Evolutionary conservation across 2,113 vertebrate species (phyloP).

Genomic region (Chauna torquata): DNA sequence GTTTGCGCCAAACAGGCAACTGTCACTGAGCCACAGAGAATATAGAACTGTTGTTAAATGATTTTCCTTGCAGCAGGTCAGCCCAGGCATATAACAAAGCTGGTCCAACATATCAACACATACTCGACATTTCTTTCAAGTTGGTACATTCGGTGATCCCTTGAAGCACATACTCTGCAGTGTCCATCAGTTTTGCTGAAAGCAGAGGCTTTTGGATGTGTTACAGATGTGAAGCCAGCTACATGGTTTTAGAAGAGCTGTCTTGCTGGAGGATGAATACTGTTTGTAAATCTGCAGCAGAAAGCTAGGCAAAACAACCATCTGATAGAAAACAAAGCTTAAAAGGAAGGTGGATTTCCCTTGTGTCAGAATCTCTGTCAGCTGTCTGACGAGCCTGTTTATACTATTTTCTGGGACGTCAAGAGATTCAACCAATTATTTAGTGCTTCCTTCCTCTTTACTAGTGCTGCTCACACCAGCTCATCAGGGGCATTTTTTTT

Average conservation of each 20-base stretch:
- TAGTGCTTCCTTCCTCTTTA: neutral
- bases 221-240: neutral
- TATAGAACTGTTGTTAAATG: neutral
- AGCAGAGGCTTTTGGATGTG: neutral
- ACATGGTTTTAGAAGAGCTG: neutral
- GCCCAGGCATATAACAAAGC: neutral
- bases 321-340: neutral
- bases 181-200: neutral
- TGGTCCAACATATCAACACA: neutral
- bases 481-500: neutral
- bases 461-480: neutral
- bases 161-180: neutral
- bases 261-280: neutral
- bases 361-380: neutral
- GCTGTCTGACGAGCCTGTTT: neutral
- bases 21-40: neutral
- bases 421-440: neutral
- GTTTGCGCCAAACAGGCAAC: neutral
- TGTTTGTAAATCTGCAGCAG: neutral
- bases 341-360: neutral
- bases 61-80: neutral
- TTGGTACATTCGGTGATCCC: neutral
- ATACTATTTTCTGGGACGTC: neutral
- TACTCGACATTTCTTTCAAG: neutral
- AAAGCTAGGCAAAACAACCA: neutral